A percentile compares a stretch with the other conserved stretches of the same genome.
Conservation (phyloP, 2,888 invertebrate genomes). For the Sclerodermus sp. region DNA sequence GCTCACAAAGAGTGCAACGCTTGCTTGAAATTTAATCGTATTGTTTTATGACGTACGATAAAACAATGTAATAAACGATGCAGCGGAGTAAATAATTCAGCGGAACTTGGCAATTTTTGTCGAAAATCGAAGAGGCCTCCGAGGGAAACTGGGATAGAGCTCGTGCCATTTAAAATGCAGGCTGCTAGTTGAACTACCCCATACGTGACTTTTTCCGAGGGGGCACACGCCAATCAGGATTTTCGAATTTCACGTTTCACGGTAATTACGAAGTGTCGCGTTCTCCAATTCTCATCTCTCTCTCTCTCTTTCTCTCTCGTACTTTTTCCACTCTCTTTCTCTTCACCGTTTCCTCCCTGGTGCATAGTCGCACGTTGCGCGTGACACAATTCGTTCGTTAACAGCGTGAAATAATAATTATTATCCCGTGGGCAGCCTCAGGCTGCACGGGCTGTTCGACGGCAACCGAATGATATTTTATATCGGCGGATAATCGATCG, state of each 20-base stretch:
- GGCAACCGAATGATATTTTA: constrained; percentile 29
- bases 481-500: constrained; percentile 27
- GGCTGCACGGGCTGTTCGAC: constrained; percentile 23
- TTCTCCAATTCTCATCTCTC: constrained; percentile 6
- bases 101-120: too few species aligned
- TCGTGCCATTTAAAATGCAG: too few species aligned
- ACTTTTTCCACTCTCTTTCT: background rate
- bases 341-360: background rate
- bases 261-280: constrained; percentile 25
- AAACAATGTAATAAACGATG: too few species aligned
- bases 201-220: constrained; percentile 18
- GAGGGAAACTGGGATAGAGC: too few species aligned
- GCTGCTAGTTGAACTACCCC: constrained; percentile 4
- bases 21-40: too few species aligned
- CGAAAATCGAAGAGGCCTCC: too few species aligned
- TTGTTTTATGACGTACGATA: too few species aligned
- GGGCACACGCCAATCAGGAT: constrained; percentile 4
- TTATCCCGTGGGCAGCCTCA: constrained; percentile 35
- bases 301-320: background rate
- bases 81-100: too few species aligned
- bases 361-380: constrained; percentile 24
- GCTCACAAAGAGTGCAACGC: too few species aligned
- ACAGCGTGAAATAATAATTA: constrained; percentile 46
- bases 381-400: constrained; percentile 47
- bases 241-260: constrained; percentile 21